Conservation (phyloP, 2,797 vertebrate genomes). For the Hoplostethus mediterraneus region DNA sequence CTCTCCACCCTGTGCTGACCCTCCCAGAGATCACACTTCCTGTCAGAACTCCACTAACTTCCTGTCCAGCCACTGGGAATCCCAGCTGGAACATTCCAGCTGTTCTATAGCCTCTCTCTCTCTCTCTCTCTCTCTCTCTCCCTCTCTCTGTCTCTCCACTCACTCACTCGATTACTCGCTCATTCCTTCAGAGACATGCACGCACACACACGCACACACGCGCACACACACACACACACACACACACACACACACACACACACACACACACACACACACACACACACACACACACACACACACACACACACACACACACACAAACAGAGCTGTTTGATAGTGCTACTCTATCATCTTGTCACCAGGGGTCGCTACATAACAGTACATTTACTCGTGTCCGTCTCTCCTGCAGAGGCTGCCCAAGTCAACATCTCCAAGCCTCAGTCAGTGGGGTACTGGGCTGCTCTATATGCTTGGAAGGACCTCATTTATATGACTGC, state of each 20-base stretch:
- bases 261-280: neutral
- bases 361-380: conserved; percentile 83
- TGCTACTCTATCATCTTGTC: conserved; percentile 25
- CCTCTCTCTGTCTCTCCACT: neutral
- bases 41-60: conserved; percentile 81
- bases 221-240: conserved; percentile 1
- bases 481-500: conserved; percentile 44
- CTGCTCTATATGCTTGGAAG: conserved; percentile 37
- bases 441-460: neutral
- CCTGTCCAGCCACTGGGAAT: conserved; percentile 83
- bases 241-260: neutral
- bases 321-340: neutral
- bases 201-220: conserved; percentile 4
- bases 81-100: conserved; percentile 84
- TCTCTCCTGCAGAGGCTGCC: conserved; percentile 2
- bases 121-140: conserved; percentile 31
- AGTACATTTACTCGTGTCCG: conserved; percentile 56
- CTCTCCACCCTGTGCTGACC: conserved; percentile 62
- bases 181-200: conserved; percentile 10
- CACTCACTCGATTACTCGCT: conserved; percentile 13
- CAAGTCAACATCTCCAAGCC: conserved; percentile 4
- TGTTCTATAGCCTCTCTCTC: conserved; percentile 53
- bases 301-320: no score
- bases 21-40: conserved; percentile 82
- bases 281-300: neutral